Conservation (phyloP, 2,888 invertebrate species). For the Lasioglossum leucozonium region DNA sequence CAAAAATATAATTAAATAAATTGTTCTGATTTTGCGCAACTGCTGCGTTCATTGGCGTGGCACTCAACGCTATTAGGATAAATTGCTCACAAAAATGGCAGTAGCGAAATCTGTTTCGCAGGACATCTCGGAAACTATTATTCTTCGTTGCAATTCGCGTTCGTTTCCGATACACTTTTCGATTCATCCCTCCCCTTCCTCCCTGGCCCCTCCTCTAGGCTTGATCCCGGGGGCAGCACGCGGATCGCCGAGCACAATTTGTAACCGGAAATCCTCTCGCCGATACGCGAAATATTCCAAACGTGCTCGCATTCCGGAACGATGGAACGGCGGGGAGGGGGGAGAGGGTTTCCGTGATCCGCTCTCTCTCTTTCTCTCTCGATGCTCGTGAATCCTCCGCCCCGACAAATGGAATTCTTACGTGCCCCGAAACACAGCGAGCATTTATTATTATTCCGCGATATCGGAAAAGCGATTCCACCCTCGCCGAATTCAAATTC, state of each 20-base stretch:
- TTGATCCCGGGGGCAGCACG: slow-evolving; percentile 7
- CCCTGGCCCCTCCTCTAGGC: background rate
- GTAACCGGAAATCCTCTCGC: slow-evolving; percentile 39
- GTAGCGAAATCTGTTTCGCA: background rate
- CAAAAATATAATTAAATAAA: no score
- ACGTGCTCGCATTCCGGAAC: slow-evolving; percentile 44
- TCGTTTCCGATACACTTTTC: slow-evolving; percentile 5
- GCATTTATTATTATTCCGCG: background rate
- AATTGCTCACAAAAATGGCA: background rate
- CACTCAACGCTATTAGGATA: no score
- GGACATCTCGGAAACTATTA: background rate
- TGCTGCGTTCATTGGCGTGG: no score
- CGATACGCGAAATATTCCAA: slow-evolving; percentile 38
- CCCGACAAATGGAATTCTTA: slow-evolving; percentile 39
- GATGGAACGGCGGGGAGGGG: background rate
- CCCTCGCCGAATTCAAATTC: background rate
- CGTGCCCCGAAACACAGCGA: slow-evolving; percentile 24
- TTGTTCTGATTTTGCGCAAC: no score
- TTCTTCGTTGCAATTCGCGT: background rate
- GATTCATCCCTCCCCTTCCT: background rate
- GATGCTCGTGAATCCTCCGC: slow-evolving; percentile 7
- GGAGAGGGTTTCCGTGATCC: slow-evolving; percentile 38
- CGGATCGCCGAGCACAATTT: slow-evolving; percentile 1
- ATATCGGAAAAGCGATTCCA: background rate
- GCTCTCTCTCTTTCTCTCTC: no score